Evolutionary conservation across 2,113 vertebrate species (phyloP).

Genomic region (Albula goreensis): DNA sequence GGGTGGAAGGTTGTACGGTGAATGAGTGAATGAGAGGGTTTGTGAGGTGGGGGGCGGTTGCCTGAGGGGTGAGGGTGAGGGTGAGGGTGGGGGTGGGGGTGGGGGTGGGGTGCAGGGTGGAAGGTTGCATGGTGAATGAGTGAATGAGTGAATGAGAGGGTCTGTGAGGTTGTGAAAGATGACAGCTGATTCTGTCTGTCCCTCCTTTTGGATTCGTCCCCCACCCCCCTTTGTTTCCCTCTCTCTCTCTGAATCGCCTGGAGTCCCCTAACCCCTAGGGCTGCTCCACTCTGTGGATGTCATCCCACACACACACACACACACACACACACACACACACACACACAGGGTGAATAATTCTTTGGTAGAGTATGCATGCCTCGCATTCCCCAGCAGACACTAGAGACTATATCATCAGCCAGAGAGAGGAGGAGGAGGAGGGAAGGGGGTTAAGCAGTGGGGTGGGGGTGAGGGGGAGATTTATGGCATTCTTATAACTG

Average conservation of each 20-base stretch:
- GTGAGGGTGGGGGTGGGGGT: neutral
- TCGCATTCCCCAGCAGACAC: constrained; percentile 60
- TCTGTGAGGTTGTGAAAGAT: neutral
- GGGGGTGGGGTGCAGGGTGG: neutral
- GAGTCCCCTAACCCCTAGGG: constrained; percentile 45
- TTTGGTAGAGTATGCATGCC: constrained; percentile 58
- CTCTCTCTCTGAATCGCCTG: constrained; percentile 3
- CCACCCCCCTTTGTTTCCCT: neutral
- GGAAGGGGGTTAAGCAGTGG: neutral
- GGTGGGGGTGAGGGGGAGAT: constrained; percentile 14
- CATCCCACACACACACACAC: constrained; percentile 35
- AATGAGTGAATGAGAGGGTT: neutral
- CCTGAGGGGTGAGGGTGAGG: neutral
- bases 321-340: neutral
- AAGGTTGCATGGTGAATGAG: neutral
- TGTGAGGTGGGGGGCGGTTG: neutral
- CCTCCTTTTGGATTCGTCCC: neutral
- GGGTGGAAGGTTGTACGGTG: neutral
- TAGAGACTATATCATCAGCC: constrained; percentile 27
- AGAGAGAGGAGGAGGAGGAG: neutral
- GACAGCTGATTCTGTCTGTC: neutral
- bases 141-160: neutral
- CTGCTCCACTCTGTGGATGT: constrained; percentile 46
- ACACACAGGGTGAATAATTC: constrained; percentile 39
- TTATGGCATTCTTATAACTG: constrained; percentile 22